Conservation (phyloP, 2,797 vertebrate genomes). For the Moxostoma hubbsi region DNA sequence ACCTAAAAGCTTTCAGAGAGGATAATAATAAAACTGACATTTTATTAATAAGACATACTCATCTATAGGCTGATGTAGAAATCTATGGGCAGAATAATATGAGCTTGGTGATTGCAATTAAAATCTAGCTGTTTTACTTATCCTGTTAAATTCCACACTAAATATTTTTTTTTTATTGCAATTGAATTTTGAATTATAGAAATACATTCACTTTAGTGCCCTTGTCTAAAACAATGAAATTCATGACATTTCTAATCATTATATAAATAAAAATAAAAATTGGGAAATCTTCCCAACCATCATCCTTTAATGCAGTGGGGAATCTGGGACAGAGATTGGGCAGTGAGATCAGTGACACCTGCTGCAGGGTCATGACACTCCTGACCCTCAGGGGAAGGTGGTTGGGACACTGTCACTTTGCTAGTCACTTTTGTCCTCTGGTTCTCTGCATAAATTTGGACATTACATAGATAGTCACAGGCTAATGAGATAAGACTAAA, state of each 20-base stretch:
- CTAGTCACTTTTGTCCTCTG: slow-evolving; percentile 43
- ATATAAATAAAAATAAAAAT: not conserved
- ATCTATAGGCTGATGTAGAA: not conserved
- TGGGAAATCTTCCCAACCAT: not conserved
- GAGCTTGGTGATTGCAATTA: not conserved
- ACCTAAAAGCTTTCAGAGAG: not conserved
- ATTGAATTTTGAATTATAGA: too few relatives aligned
- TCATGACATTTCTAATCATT: not conserved
- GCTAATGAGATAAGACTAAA: slow-evolving; percentile 20
- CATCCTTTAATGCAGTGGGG: not conserved
- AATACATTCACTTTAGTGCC: too few relatives aligned
- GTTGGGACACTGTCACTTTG: slow-evolving; percentile 26
- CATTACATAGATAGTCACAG: slow-evolving; percentile 6
- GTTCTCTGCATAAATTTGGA: slow-evolving; percentile 17
- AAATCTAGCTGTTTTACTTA: not conserved
- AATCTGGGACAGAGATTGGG: slow-evolving; percentile 41
- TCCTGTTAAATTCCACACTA: not conserved
- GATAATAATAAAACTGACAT: not conserved
- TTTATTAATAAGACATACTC: too few relatives aligned
- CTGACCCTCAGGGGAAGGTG: slow-evolving; percentile 52
- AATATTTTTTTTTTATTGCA: not conserved
- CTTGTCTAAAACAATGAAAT: too few relatives aligned
- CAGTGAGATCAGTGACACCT: slow-evolving; percentile 35
- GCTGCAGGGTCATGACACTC: slow-evolving; percentile 38
- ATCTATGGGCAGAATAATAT: not conserved